Evolutionary conservation across 2,888 invertebrate genomes (phyloP), one percentile per base, ranked within the genome.

Genomic region (Rhogogaster chlorosoma): DNA sequence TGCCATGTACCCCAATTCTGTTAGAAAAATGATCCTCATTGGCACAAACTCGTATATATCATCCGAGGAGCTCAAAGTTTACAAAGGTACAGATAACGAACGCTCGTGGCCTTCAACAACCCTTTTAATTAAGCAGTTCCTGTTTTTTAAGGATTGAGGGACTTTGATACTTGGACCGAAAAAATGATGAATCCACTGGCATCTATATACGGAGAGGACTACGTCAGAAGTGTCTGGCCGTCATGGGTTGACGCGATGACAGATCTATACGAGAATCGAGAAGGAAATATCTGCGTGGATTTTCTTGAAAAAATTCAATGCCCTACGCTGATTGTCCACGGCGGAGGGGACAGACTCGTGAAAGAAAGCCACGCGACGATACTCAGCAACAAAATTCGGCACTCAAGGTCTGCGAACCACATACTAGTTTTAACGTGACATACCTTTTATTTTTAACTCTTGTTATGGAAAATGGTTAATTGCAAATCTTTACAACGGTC

Each of bases 271-370:
- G 94, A 94, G n/a, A 92, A 94, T 3, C 94, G 95, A 0, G 93
- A 95, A 67, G 97, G 97, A 1, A 95, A 98, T 90, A 95, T 97
- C 87, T 98, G 97, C 91, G 95, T 94, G 85, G 93, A 94, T 6
- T 92, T 95, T 38, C 90, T 98, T 64, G 93, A 94, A 7, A 93
- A 96, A 71, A 96, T 98, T 36, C 94, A 94, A 84, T 96, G 96
- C 85, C 96, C 97, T 0, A 97, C 97, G 0, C 94, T 97, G n/a
- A 96, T 98, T 87, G 90, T 98, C 67, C 97, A 98, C 90, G 98
- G 98, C 0, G 95, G 95, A 88, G 96, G 97, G 90, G 98, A 98
- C 93, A 96, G 97, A 0, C 94, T 98, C 93, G 95, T 98, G 0
- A 95, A 96, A 0, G 92, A 94, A 36, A 95, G 96, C 85, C 98